A percentile compares a stretch with the other conserved stretches of the same genome.
Evolutionary conservation across 2,113 vertebrate species (phyloP).

Genomic region (Phylloscopus trochiloides): DNA sequence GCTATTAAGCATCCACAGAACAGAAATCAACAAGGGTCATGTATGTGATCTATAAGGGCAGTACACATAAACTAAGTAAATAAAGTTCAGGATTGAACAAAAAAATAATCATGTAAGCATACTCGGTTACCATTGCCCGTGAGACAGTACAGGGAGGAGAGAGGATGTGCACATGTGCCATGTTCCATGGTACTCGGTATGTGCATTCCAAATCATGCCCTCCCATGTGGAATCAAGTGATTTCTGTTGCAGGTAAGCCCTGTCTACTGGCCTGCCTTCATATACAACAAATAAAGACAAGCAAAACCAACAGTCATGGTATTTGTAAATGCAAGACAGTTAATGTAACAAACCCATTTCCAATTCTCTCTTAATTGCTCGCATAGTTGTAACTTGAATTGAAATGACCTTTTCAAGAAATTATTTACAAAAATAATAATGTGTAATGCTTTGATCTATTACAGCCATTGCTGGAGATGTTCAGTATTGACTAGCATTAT

Average conservation of each 20-base stretch:
- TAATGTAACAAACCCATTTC: not conserved
- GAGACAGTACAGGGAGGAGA: not conserved
- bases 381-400: not conserved
- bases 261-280: not conserved
- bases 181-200: not conserved
- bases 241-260: not conserved
- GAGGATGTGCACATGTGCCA: not conserved
- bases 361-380: not conserved
- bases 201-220: not conserved
- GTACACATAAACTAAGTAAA: not conserved
- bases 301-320: not conserved
- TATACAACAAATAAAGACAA: not conserved
- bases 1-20: not conserved
- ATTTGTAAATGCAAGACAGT: not conserved
- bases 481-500: not conserved
- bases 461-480: not conserved
- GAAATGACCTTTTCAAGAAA: not conserved
- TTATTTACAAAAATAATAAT: not conserved
- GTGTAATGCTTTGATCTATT: not conserved
- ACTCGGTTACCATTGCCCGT: not conserved
- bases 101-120: not conserved
- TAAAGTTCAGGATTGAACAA: not conserved
- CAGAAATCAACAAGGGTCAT: fast-evolving
- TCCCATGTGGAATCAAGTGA: not conserved
- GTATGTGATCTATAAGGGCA: not conserved